Base-by-base conservation (phyloP, 2,888 invertebrate genomes). In the Lasioglossum zephyrum region DNA sequence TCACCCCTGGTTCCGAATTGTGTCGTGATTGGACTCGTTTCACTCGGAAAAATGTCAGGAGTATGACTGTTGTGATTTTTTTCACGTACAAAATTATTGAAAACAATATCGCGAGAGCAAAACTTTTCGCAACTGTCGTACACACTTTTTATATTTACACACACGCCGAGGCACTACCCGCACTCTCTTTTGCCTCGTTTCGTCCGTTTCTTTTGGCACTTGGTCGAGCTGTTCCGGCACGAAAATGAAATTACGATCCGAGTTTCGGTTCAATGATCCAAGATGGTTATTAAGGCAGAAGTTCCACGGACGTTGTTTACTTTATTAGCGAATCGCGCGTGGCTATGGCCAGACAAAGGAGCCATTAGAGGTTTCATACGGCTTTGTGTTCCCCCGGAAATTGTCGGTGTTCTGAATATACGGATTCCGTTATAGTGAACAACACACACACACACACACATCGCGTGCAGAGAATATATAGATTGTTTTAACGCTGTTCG, bases 381-480 rank as follows among this genome's bases (percentile, higher is more conserved):
- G 82, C 90, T 86, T 84, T 84, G 85, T 87, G 69, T 69, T 69
- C 63, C 57, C n/a, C 82, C 83, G 76, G 79, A 87, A 90, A 88
- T 90, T 85, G 90, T 82, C 78, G 82, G 78, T 73, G 82, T 70
- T 77, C 82, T 81, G 82, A 86, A 86, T 85, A 79, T 81, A 66
- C 36, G 72, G 75, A 89, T 79, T 79, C 84, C 90, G 89, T 90
- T 88, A 81, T 78, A 79, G 87, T 79, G 77, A 84, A 77, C n/a
- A 57, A 57, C n/a, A 77, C 49, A 49, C 47, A 4, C 4, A 47
- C 47, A 82, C 63, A 36, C 36, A 36, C 36, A 36, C 3, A 36
- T 36, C 36, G 36, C 75, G 66, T 60, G 63, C 39, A 22, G 60
- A n/a, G 77, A 79, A 74, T 81, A 60, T 57, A 79, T 69, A 57